Conservation (phyloP, 2,888 invertebrate genomes). For the Synergus laeviventris region DNA sequence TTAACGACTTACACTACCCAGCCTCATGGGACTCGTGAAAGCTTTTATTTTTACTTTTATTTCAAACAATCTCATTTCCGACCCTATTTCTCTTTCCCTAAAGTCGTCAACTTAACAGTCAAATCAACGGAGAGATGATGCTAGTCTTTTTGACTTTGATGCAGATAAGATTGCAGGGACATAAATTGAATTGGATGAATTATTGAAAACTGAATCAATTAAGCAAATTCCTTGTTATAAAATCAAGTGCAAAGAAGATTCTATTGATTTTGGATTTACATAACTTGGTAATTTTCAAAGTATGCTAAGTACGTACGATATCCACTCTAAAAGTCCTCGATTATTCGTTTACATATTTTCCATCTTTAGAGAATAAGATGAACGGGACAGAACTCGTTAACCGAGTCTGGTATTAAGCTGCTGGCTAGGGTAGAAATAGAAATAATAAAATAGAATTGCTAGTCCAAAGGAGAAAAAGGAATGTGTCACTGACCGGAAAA, state of each 20-base stretch:
- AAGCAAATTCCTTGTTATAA: background rate
- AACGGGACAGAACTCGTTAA: background rate
- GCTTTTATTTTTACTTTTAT: background rate
- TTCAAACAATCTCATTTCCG: background rate
- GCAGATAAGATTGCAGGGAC: background rate
- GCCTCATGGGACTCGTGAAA: background rate
- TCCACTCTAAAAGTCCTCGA: background rate
- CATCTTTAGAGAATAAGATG: background rate
- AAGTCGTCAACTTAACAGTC: background rate
- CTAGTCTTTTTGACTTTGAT: background rate
- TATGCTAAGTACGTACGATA: background rate
- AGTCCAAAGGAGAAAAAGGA: background rate
- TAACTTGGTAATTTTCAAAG: background rate
- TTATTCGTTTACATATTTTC: slow-evolving; percentile 1
- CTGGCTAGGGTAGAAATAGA: background rate
- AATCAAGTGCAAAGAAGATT: background rate
- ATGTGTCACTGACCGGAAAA: slow-evolving; percentile 29
- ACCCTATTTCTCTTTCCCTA: background rate
- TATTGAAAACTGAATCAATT: background rate
- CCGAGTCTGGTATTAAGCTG: background rate
- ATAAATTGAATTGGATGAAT: background rate
- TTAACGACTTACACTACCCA: slow-evolving; percentile 9
- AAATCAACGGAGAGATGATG: background rate
- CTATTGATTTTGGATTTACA: slow-evolving; percentile 8
- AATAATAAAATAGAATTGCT: slow-evolving; percentile 6